Base-by-base conservation (phyloP, 2,888 invertebrate genomes). In the Sthenelais limicola region DNA sequence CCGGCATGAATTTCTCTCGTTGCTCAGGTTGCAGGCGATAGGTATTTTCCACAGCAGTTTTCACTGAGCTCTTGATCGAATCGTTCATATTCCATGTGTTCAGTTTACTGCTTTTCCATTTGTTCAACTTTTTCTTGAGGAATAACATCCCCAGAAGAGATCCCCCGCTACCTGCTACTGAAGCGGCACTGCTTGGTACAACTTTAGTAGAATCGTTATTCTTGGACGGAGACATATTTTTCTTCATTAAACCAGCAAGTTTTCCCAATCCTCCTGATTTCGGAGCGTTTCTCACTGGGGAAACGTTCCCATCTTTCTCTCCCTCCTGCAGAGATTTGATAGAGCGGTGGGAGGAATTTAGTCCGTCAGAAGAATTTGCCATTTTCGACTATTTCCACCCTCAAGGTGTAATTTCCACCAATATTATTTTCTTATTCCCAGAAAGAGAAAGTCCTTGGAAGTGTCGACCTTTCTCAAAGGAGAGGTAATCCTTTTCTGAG, bases 71-170 rank as follows among this genome's bases (percentile, higher is more conserved):
- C 68, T n/a, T 24, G 48, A 30, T 68, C 30, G 68, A 68, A n/a
- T 48, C 68, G 43, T 68, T 68, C 68, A 68, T 26, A 28, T 68
- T 68, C 68, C 68, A 68, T 15, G 68, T 48, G 18, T 47, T 48
- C 43, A 47, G 33, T 32, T 48, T 68, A 4, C 47, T 48, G 12
- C 48, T 68, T 3, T 43, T 35, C 68, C 68, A 68, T n/a, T 68
- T 47, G n/a, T 26, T 26, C 28, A 68, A 30, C n/a, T 68, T 43
- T 9, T 68, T 43, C 47, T 68, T 68, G 24, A 68, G 30, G 30
- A 48, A 26, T 18, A 68, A 3, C 30, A 68, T 68, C 3, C 48
- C 28, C 47, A 43, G 35, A 5, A 47, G 3, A 5, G 38, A 47
- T 7, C 28, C 26, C 3, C 32, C 2, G 28, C 48, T 32, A 5